These are phyloP conservation scores for Dynastes hyllus DNA, from an alignment of 2,888 invertebrate genomes.

Conservation along the genomic window DNA sequence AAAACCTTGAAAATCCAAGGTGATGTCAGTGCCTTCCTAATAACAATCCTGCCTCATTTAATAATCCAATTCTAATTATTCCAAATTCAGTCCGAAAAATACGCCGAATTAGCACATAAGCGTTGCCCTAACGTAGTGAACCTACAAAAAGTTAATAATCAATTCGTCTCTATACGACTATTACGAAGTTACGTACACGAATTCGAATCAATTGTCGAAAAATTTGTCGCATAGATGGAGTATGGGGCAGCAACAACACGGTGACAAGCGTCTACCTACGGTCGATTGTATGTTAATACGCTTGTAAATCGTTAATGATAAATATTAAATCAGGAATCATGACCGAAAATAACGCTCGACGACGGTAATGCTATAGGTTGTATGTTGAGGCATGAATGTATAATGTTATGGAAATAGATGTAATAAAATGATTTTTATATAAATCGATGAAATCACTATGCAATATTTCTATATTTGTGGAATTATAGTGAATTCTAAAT, in stretches of 20 bases:
- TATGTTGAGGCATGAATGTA: not conserved
- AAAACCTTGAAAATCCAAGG: no score
- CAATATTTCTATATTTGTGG: no score
- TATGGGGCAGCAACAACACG: not conserved
- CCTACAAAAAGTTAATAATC: not conserved
- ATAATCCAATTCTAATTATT: not conserved
- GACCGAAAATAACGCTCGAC: not conserved
- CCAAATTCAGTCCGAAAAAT: not conserved
- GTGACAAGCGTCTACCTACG: slow-evolving; percentile 18
- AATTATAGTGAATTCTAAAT: no score
- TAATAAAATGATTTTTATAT: no score
- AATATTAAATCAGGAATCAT: slow-evolving; percentile 26
- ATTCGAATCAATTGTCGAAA: slow-evolving; percentile 4
- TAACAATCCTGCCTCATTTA: no score
- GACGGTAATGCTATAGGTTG: not conserved
- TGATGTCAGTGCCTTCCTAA: no score
- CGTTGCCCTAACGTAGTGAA: not conserved
- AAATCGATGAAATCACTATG: no score
- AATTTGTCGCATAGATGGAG: not conserved
- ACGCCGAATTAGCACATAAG: not conserved
- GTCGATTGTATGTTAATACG: slow-evolving; percentile 24
- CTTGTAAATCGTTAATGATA: slow-evolving; percentile 22
- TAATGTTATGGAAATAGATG: no score
- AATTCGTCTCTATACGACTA: not conserved
- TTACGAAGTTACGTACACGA: not conserved